A percentile compares a stretch with the other conserved stretches of the same genome.
Conservation (phyloP, 2,888 invertebrate genomes). For the Cosmia pyralina region DNA sequence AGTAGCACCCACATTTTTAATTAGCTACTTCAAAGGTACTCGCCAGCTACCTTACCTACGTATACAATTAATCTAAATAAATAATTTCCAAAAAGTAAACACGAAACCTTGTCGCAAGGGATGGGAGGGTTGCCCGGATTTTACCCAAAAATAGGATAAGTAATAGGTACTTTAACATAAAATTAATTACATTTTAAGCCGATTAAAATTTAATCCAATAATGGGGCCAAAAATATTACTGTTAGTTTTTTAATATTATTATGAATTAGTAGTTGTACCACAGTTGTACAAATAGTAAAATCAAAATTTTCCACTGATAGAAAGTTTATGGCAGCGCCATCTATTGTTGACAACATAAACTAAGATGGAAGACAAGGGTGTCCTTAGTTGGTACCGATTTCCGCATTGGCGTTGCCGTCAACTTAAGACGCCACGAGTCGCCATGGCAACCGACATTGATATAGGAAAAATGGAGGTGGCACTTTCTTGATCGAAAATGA, state of each 20-base stretch:
- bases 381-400: conserved; percentile 42
- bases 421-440: conserved; percentile 32
- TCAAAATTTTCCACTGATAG: background rate
- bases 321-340: conserved; percentile 50
- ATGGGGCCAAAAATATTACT: background rate
- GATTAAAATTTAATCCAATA: background rate
- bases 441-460: conserved; percentile 47
- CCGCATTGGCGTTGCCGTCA: conserved; percentile 57
- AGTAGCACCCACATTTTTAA: background rate
- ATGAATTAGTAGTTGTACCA: too few species aligned
- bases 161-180: background rate
- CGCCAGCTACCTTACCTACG: background rate
- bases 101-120: conserved; percentile 13
- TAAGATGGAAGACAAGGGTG: conserved; percentile 35
- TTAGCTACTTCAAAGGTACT: background rate
- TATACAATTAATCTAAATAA: background rate
- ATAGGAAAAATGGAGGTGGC: conserved; percentile 19
- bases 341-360: conserved; percentile 36
- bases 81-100: conserved; percentile 8
- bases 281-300: too few species aligned
- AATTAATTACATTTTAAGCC: conserved; percentile 21
- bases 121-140: conserved; percentile 19
- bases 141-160: background rate
- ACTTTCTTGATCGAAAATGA: background rate
- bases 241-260: background rate